These are phyloP conservation scores for Hirtodrosophila duncani DNA, from an alignment of 2,888 invertebrate genomes.

Conservation along the genomic window DNA sequence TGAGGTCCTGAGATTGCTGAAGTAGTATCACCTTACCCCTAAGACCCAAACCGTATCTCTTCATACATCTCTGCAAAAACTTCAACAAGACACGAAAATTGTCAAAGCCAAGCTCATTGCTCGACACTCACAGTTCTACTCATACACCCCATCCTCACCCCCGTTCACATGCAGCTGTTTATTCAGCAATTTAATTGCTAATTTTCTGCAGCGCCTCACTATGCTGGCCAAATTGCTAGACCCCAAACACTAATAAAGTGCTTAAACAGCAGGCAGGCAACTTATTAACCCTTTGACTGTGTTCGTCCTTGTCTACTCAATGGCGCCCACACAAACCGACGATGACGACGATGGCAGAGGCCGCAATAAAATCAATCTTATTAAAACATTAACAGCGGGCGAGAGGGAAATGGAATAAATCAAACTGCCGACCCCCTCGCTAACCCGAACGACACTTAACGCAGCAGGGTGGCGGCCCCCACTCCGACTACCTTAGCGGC, in stretches of 20 bases:
- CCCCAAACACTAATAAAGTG: constrained; percentile 66
- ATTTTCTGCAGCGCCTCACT: constrained; percentile 41
- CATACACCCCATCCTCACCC: constrained; percentile 19
- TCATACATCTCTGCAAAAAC: no score
- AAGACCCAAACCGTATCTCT: no score
- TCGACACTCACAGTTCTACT: neutral
- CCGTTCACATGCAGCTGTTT: constrained; percentile 23
- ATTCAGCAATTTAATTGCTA: constrained; percentile 56
- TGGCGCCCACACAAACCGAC: constrained; percentile 25
- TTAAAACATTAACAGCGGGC: constrained; percentile 71
- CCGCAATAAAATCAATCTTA: constrained; percentile 77
- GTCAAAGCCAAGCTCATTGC: neutral
- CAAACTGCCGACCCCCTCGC: constrained; percentile 43
- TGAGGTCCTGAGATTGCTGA: no score
- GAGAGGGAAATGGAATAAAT: constrained; percentile 66
- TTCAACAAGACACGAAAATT: no score
- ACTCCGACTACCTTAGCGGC: neutral
- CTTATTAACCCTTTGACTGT: constrained; percentile 76
- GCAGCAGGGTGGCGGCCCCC: constrained; percentile 55
- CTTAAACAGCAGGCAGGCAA: constrained; percentile 72
- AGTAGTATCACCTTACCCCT: no score
- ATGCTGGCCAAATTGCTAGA: no score
- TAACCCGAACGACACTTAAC: constrained; percentile 58
- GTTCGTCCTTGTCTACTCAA: constrained; percentile 1
- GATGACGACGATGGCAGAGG: constrained; percentile 9